phyloP scores from a whole-genome alignment of 1,140 invertebrate species.

The Dinoponera quadriceps region DNA sequence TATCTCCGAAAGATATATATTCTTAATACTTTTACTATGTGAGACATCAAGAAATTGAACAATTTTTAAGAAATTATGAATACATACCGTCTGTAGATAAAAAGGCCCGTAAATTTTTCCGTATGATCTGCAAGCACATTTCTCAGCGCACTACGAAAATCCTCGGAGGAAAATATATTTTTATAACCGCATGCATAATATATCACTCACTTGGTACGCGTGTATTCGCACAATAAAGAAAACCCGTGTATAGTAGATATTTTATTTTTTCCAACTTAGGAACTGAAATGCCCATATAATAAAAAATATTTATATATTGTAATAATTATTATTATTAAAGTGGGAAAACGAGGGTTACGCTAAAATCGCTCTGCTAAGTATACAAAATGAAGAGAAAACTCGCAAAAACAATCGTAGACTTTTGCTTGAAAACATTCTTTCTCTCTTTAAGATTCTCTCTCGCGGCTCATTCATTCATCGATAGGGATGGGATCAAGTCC shows the following conservation, averaged over 20 bases:
- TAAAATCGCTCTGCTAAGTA: slow-evolving; percentile 73
- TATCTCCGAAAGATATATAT: too few relatives aligned
- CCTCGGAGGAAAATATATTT: background rate
- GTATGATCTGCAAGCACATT: background rate
- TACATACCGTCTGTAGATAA: background rate
- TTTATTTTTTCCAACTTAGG: slow-evolving; percentile 82
- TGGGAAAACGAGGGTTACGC: slow-evolving; percentile 72
- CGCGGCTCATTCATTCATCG: slow-evolving; percentile 8
- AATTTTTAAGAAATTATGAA: background rate
- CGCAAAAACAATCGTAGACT: slow-evolving; percentile 69
- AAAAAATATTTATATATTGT: slow-evolving; percentile 80
- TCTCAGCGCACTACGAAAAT: background rate
- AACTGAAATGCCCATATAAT: slow-evolving; percentile 81
- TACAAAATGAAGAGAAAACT: slow-evolving; percentile 75
- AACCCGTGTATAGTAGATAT: slow-evolving; percentile 74
- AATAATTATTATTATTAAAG: slow-evolving; percentile 76
- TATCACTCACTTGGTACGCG: background rate
- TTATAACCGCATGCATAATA: background rate
- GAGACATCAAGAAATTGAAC: too few relatives aligned
- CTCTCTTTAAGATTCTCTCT: slow-evolving; percentile 58
- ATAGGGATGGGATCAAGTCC: too few relatives aligned
- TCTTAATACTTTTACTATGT: too few relatives aligned
- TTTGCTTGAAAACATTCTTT: slow-evolving; percentile 40
- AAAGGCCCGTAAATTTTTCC: background rate
- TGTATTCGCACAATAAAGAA: slow-evolving; percentile 42